Base-by-base conservation (phyloP, 1,140 invertebrate genomes). In the Camponotus vicinus region DNA sequence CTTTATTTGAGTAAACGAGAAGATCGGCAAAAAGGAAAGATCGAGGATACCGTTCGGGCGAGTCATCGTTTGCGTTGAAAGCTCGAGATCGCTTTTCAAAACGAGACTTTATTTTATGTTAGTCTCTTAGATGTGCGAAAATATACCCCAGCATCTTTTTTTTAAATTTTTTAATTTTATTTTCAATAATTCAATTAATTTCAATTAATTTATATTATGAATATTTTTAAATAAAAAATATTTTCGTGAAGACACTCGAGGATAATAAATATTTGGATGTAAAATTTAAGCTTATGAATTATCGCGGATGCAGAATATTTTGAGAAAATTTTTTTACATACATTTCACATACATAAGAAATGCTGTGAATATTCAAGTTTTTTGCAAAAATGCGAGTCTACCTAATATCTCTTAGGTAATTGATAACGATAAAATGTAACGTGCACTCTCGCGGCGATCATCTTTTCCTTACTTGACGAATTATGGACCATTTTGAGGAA, bases 1-100 rank as follows among this genome's bases (percentile, higher is more conserved):
- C 69, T 84, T 73, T 55, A 64, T 57, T 42, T 34, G 27, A 75
- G 42, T 4, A 32, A 27, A 55, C 80, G 64, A 49, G 73, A 71
- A 66, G 71, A 64, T 55, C 21, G 66, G 27, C 55, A 71, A 85
- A 76, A 85, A 66, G 32, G 59, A 69, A 59, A 55, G 57, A n/a
- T 66, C 70, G 42, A 27, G 66, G 34, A 64, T 85, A 83, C 86
- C 70, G 34, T 52, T 27, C 18, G 9, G 21, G 15, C 61, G 71
- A 85, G 32, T 87, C 86, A 87, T 70, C 66, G 64, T 70, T 70
- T 27, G 78, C 37, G 15, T 27, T 77, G 42, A n/a, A 79, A 45
- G 49, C 34, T 78, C 18, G 21, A 11, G n/a, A 49, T 42, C 9
- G 63, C n/a, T 55, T 66, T 37, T 40, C 7, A 69, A 55, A 2